Conservation (phyloP, 2,888 invertebrate species). For the Acanthosepion esculentum region DNA sequence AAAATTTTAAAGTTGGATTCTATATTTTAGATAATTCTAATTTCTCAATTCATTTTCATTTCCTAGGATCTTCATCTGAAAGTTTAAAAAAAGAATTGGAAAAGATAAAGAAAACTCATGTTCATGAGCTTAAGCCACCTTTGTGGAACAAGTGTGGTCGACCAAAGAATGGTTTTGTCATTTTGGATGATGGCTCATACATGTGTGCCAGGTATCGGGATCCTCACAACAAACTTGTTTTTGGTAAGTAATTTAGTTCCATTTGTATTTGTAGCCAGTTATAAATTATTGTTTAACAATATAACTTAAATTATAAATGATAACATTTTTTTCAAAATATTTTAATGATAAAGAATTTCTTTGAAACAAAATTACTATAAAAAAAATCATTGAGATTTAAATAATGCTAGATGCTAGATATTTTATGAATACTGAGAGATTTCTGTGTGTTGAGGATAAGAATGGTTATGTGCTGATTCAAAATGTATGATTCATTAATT, state of each 20-base stretch:
- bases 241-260: constrained; percentile 61
- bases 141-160: constrained; percentile 73
- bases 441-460: not conserved
- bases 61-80: constrained; percentile 35
- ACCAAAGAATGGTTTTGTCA: constrained; percentile 70
- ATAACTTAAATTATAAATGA: too few species aligned
- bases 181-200: constrained; percentile 64
- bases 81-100: constrained; percentile 34
- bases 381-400: not conserved
- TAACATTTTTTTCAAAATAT: not conserved
- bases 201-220: constrained; percentile 72
- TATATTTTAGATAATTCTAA: not conserved
- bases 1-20: not conserved
- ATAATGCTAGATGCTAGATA: not conserved
- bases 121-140: constrained; percentile 62
- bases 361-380: not conserved
- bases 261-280: not conserved
- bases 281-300: too few species aligned
- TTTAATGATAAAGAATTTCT: not conserved
- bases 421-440: too few species aligned
- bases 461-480: not conserved
- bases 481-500: not conserved
- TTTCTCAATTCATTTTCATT: not conserved
- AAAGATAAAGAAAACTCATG: constrained; percentile 48
- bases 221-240: constrained; percentile 70